A percentile compares a stretch with the other conserved stretches of the same genome.
phyloP scores from a whole-genome alignment of 2,797 vertebrate genomes.

The Cetoscarus ocellatus region DNA sequence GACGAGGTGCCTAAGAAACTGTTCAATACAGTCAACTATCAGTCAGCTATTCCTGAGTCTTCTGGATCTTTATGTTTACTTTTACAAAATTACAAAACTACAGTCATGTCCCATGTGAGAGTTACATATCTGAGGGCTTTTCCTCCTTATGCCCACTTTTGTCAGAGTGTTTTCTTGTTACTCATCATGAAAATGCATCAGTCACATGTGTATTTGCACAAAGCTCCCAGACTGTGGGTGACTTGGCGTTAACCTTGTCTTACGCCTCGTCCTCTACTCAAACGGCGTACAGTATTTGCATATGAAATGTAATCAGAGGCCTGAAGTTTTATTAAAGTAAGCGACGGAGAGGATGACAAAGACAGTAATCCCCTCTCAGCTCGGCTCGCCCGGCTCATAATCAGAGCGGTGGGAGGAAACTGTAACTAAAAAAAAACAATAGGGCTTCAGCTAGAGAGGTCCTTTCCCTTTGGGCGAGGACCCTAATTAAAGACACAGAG shows the following conservation, averaged over 20 bases:
- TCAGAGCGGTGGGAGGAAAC: slow-evolving; percentile 74
- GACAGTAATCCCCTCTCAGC: slow-evolving; percentile 74
- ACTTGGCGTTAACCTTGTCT: slow-evolving; percentile 43
- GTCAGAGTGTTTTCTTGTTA: not conserved
- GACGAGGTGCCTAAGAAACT: too few species aligned
- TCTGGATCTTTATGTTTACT: too few species aligned
- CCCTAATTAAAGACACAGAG: slow-evolving; percentile 9
- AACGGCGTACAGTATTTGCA: slow-evolving; percentile 54
- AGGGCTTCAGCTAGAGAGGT: not conserved
- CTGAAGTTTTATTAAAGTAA: slow-evolving; percentile 80
- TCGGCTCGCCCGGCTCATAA: slow-evolving; percentile 73
- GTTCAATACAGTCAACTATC: too few species aligned
- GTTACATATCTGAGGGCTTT: too few species aligned
- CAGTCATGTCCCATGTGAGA: too few species aligned
- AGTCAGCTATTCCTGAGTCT: too few species aligned
- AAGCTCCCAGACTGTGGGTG: slow-evolving; percentile 2
- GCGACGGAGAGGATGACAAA: slow-evolving; percentile 76
- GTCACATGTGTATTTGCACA: not conserved
- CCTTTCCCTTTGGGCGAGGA: too few species aligned
- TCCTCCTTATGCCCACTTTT: too few species aligned
- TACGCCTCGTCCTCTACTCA: slow-evolving; percentile 59
- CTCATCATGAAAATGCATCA: not conserved
- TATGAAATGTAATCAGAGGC: slow-evolving; percentile 77
- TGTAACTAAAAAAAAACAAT: not conserved
- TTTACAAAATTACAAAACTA: too few species aligned